These are phyloP conservation scores for Turdus rufiventris DNA, from an alignment of 2,113 vertebrate species.

Conservation along the genomic window DNA sequence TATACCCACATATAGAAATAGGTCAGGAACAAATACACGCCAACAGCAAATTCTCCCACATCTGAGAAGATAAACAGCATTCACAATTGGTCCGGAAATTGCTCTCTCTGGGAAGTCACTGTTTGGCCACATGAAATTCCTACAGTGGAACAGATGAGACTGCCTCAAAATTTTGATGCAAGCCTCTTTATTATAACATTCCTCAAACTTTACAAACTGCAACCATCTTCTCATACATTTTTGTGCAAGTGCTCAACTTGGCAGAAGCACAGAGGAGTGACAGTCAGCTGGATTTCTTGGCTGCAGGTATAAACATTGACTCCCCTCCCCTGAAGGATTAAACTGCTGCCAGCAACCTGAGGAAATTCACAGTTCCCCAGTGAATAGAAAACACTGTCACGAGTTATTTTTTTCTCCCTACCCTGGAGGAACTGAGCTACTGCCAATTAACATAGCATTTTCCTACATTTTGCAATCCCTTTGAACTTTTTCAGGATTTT, in stretches of 20 bases:
- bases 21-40: background rate
- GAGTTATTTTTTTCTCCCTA: constrained; percentile 6
- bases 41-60: background rate
- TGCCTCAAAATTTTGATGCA: background rate
- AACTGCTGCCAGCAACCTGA: constrained; percentile 19
- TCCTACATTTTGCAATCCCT: constrained; percentile 27
- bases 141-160: background rate
- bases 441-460: constrained; percentile 49
- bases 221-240: background rate
- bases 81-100: background rate
- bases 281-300: constrained; percentile 49
- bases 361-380: constrained; percentile 16
- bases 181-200: background rate
- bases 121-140: background rate
- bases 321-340: constrained; percentile 12
- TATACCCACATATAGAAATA: background rate
- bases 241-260: background rate
- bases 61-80: background rate
- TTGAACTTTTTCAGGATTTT: constrained; percentile 46
- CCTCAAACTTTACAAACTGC: background rate
- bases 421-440: constrained; percentile 15
- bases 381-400: constrained; percentile 14
- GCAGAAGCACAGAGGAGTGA: constrained; percentile 23
- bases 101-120: background rate
- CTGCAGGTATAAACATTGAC: constrained; percentile 39